Base-by-base conservation (phyloP, 35 echinoderm and acorn worm species). In the Apostichopus japonicus region DNA sequence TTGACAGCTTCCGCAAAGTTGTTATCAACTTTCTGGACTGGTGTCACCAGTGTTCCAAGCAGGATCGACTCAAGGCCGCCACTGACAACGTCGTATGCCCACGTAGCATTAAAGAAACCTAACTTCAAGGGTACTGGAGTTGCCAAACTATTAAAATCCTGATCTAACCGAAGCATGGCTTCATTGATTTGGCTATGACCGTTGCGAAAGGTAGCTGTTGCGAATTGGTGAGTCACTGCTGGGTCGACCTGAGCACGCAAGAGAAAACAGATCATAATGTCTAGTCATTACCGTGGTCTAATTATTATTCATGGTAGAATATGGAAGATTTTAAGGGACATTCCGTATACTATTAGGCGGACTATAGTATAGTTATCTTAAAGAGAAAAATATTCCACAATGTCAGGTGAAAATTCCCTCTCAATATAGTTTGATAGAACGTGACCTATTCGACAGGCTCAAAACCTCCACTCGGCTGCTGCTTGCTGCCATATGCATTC, bases 31-130 rank as follows among this genome's bases (percentile, higher is more conserved):
- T 94, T 90, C 44, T 91, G 79, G 65, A 90, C 62, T 25, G 78
- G 87, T 3, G 72, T 76, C 8, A 61, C 62, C 10, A 94, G 53
- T 5, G 77, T 84, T 6, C 93, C 93, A 14, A 90, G 10, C 10
- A 94, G 24, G 62, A 94, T 84, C 3, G 93, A 80, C 3, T 94
- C 89, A 7, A 94, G 63, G 8, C 93, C 88, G 6, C 93, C 93
- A 58, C 73, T 61, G 6, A 53, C 11, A 8, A 90, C 19, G 23
- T 93, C 92, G 57, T 78, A 86, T 1, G 88, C 62, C 6, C 55
- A 58, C 6, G 87, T 77, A 15, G 87, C 87, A 56, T 94, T 90
- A 21, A 94, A 94, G 83, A 94, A 94, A 5, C 77, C 88, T 8
- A 70, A 25, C 62, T 83, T 79, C 22, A 94, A 72, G 19, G 87